Base-by-base conservation (phyloP, 2,113 vertebrate genomes). In the Cygnus atratus region DNA sequence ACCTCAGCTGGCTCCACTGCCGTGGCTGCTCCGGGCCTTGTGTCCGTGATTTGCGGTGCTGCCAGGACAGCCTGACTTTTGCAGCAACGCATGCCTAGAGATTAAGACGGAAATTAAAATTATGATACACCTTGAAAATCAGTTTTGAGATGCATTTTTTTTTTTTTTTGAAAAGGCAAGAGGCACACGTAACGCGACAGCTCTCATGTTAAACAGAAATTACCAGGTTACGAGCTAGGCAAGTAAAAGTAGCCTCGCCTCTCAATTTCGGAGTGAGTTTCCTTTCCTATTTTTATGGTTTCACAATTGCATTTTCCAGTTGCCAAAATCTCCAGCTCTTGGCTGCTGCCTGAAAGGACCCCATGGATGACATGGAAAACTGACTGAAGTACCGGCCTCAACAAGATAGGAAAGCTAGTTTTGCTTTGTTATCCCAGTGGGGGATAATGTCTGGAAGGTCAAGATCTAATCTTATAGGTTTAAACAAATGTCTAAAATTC, bases 121-220 rank as follows among this genome's bases (percentile, higher is more conserved):
- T 83, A 8, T 0, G 12, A 20, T 41, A 21, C 0, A 29, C 19
- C 54, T 48, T 4, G 20, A 92, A 71, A 66, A 24, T 3, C 0
- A 1, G 6, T 8, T 65, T 24, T 59, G 50, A 61, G 65, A 29
- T 3, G 25, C 39, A 54, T 35, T 20, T 71, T 71, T 39, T 39
- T 39, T 10, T 39, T 39, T 39, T 39, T 39, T 39, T 50, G n/a
- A 71, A 71, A 52, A 52, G 33, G 46, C 21, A 10, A 13, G 48
- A 78, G 80, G 17, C 9, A 5, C 10, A 10, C 11, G 0, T 21
- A 1, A 18, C 1, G 10, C 28, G 48, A 6, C 63, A n/a, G 22
- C 50, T 29, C 71, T 66, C 2, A 25, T n/a, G 7, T 71, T 54
- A 17, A 71, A 20, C 33, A 76, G 55, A 58, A 70, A 12, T 80